A percentile compares a stretch with the other conserved stretches of the same genome.
These are phyloP conservation scores for Arctia plantaginis DNA, from an alignment of 2,888 invertebrate genomes.

Conservation along the genomic window DNA sequence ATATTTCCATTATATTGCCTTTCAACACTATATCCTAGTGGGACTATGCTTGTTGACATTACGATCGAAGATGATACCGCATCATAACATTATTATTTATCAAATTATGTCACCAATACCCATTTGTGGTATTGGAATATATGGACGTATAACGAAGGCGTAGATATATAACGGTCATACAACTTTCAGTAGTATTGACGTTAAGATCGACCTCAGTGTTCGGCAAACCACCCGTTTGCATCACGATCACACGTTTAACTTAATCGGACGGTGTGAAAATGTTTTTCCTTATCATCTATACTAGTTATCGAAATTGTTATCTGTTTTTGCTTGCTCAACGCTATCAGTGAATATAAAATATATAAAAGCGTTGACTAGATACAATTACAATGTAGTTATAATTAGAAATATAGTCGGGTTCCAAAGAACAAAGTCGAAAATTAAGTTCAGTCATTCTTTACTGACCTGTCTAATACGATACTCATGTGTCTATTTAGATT, in stretches of 20 bases:
- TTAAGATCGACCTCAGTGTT: slow-evolving; percentile 40
- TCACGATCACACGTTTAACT: slow-evolving; percentile 49
- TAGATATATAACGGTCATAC: slow-evolving; percentile 44
- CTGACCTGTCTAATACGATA: slow-evolving; percentile 85
- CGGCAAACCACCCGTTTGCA: slow-evolving; percentile 47
- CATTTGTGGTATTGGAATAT: slow-evolving; percentile 38
- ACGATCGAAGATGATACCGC: neutral
- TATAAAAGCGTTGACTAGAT: slow-evolving; percentile 24
- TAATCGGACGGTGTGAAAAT: slow-evolving; percentile 51
- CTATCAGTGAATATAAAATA: slow-evolving; percentile 33
- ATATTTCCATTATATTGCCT: neutral
- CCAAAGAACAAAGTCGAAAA: slow-evolving; percentile 21
- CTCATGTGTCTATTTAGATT: slow-evolving; percentile 85
- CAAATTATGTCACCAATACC: slow-evolving; percentile 25
- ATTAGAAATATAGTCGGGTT: slow-evolving; percentile 20
- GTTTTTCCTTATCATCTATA: slow-evolving; percentile 52
- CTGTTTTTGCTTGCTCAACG: slow-evolving; percentile 40
- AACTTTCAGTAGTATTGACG: slow-evolving; percentile 52
- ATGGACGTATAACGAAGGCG: slow-evolving; percentile 23
- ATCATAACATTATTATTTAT: slow-evolving; percentile 15
- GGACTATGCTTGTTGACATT: neutral
- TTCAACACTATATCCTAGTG: neutral
- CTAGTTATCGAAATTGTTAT: slow-evolving; percentile 50
- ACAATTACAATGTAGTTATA: slow-evolving; percentile 18
- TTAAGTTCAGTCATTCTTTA: slow-evolving; percentile 38